Evolutionary conservation across 2,113 vertebrate genomes (phyloP), one percentile per base, ranked within the genome.

Genomic region (Lophura nycthemera): DNA sequence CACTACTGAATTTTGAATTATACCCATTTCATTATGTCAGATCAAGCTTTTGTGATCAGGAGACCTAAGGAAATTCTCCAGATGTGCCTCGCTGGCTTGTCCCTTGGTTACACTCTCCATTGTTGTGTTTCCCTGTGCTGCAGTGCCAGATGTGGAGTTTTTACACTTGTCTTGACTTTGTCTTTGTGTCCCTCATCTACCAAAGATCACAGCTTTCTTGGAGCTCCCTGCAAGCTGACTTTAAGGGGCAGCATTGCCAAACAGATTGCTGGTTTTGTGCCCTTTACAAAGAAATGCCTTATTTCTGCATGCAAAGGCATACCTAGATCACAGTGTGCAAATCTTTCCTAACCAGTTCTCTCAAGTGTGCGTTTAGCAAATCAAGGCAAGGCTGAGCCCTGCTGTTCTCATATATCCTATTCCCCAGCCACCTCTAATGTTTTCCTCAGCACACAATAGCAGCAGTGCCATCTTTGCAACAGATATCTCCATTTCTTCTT

Each of bases 1-100:
- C 45, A 60, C 32, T 20, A 60, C 10, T 47, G 11, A 47, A 36
- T 32, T 30, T 50, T 0, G 2, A 27, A 17, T 43, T 71, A 4
- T 2, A 7, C 34, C 8, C 42, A 1, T 0, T 19, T 21, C 64
- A 0, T 15, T 69, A 36, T 70, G 32, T 34, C 45, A 43, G 43
- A 70, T 84, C 56, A 3, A 10, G 38, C 74, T 57, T 2, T 5
- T 13, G 56, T 29, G 61, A 24, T 57, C 11, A 4, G 47, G 66
- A 30, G 83, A 17, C 16, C 60, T 34, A 29, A 43, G 67, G 27
- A 15, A 47, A 57, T 34, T 11, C 5, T 3, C 25, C 22, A 36
- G 14, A 25, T 5, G 47, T 22, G 47, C 30, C 40, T 10, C 47
- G 10, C 24, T 59, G 21, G 24, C 8, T 29, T 45, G 34, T 32